Base-by-base conservation (phyloP, 2,888 invertebrate species). In the Monochamus alternatus region DNA sequence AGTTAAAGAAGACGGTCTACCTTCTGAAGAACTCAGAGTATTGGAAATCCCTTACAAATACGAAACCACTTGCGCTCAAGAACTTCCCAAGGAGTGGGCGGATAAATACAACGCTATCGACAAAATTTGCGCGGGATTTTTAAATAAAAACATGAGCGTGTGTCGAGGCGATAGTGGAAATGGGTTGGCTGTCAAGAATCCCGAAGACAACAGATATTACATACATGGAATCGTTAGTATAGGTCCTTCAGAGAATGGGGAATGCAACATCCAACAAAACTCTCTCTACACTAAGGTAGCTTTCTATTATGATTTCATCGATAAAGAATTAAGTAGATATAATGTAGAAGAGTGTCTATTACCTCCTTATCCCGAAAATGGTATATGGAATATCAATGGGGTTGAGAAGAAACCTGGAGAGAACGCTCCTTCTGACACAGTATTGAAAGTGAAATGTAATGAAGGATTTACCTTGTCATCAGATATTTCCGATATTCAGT, bases 81-180 rank as follows among this genome's bases (percentile, higher is more conserved):
- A 80, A 62, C 70, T 80, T 3, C 79, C 79, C 1, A 8, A 7
- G 3, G 78, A 79, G 7, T 80, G 77, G 75, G 76, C 70, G 9
- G 70, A 76, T 59, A 77, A 74, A 67, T 80, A 78, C 64, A 64
- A 76, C 63, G 65, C 78, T 44, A 58, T 74, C 8, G 80, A 79
- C 73, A 80, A 80, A 75, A 79, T 80, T n/a, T 80, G 80, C 47
- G 76, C 78, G 0, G 80, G 80, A 38, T 78, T 79, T 63, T 65
- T 69, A 4, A 65, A 73, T 12, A 52, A 60, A 32, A 80, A 75
- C 47, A 76, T 73, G 30, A 78, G 79, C 30, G 77, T 80, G 0
- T 80, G 80, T 55, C 68, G 65, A 59, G 80, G 80, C 3, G 80
- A 80, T 66, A 80, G 80, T 14, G 80, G 80, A 2, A 79, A 77